A percentile compares a stretch with the other conserved stretches of the same genome.
phyloP scores from a whole-genome alignment of 2,888 invertebrate genomes.

The Agriopis marginaria region DNA sequence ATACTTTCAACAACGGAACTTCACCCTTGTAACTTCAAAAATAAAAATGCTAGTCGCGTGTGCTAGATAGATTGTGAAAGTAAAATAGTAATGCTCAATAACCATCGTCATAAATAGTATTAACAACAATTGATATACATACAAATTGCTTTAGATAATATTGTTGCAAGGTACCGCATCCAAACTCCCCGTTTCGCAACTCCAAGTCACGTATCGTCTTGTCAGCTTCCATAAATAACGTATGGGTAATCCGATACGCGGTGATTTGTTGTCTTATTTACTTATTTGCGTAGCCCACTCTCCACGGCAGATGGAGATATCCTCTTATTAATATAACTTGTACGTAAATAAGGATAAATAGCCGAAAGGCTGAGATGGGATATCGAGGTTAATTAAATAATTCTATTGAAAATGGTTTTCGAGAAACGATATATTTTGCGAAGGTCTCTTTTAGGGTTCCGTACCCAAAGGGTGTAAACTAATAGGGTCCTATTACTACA shows the following conservation, averaged over 20 bases:
- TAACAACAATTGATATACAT: slow-evolving; percentile 87
- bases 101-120: slow-evolving; percentile 85
- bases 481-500: too few relatives aligned
- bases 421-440: neutral
- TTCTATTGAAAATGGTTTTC: neutral
- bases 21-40: slow-evolving; percentile 45
- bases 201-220: slow-evolving; percentile 59
- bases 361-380: slow-evolving; percentile 9
- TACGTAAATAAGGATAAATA: slow-evolving; percentile 26
- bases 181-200: slow-evolving; percentile 30
- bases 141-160: slow-evolving; percentile 76
- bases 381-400: slow-evolving; percentile 6
- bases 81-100: slow-evolving; percentile 82
- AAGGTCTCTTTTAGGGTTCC: neutral
- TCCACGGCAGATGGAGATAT: slow-evolving; percentile 38
- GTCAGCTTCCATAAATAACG: slow-evolving; percentile 80
- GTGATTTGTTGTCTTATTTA: slow-evolving; percentile 82
- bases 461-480: too few relatives aligned
- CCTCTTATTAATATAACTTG: slow-evolving; percentile 42
- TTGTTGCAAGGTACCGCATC: slow-evolving; percentile 46
- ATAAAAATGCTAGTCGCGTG: slow-evolving; percentile 58
- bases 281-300: slow-evolving; percentile 68
- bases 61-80: slow-evolving; percentile 60
- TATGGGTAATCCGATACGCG: slow-evolving; percentile 79
- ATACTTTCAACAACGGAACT: slow-evolving; percentile 37